A percentile compares a stretch with the other conserved stretches of the same genome.
phyloP scores from a whole-genome alignment of 2,113 vertebrate genomes.

The Labrus mixtus region DNA sequence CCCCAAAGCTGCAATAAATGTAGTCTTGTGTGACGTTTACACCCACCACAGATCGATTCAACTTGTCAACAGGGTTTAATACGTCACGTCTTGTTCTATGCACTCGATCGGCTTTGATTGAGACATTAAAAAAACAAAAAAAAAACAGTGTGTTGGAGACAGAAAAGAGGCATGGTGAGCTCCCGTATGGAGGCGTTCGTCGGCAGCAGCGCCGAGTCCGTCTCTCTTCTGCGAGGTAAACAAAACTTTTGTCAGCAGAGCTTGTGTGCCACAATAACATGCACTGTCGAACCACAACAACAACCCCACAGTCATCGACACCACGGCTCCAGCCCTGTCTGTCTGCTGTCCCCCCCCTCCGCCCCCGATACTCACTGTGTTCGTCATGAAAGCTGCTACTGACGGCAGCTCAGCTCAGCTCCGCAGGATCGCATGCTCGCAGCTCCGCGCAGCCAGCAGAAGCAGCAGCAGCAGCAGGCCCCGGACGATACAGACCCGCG shows the following conservation, averaged over 20 bases:
- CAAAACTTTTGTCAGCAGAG: constrained; percentile 74
- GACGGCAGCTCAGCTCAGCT: constrained; percentile 27
- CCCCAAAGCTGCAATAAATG: constrained; percentile 69
- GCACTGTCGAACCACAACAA: constrained; percentile 35
- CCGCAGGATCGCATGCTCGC: constrained; percentile 52
- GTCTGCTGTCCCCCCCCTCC: not conserved
- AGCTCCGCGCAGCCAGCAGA: constrained; percentile 62
- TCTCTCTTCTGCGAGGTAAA: constrained; percentile 65
- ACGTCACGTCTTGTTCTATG: constrained; percentile 44
- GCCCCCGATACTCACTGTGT: constrained; percentile 67
- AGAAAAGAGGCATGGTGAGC: not conserved
- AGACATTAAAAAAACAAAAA: too few relatives aligned
- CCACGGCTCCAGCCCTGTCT: not conserved
- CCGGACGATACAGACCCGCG: constrained; percentile 50
- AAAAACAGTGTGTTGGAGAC: not conserved
- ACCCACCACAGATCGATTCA: not conserved
- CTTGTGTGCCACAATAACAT: constrained; percentile 20
- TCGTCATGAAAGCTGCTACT: constrained; percentile 39
- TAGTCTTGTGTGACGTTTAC: constrained; percentile 12
- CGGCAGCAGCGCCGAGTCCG: not conserved
- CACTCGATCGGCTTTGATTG: not conserved
- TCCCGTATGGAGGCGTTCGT: not conserved
- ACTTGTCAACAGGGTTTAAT: constrained; percentile 62
- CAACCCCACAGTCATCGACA: constrained; percentile 25
- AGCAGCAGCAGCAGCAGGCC: constrained; percentile 36